Evolutionary conservation across 92 coral and sea anemone species (phyloP).

Genomic region (Actinernus sp.): DNA sequence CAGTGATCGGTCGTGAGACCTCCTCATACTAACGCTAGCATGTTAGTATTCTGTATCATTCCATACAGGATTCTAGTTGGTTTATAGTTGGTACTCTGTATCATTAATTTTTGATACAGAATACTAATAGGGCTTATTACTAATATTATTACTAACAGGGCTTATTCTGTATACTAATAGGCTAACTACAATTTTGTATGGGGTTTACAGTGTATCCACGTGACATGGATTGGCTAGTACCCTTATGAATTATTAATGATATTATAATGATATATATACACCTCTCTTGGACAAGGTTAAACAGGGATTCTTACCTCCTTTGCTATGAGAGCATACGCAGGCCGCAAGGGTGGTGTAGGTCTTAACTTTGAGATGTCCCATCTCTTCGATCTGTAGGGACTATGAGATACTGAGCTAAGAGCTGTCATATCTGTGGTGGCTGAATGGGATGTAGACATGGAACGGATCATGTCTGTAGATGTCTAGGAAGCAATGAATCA

Average conservation of each 20-base stretch:
- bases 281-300: not conserved
- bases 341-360: slow-evolving; percentile 97
- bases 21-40: too few species aligned
- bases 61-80: too few species aligned
- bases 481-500: slow-evolving; percentile 10
- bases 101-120: too few species aligned
- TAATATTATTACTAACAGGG: too few species aligned
- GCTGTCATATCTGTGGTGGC: slow-evolving; percentile 86
- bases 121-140: too few species aligned
- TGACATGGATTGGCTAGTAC: too few species aligned
- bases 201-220: too few species aligned
- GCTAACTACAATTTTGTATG: too few species aligned
- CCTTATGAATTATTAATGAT: not conserved
- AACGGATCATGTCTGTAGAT: slow-evolving; percentile 40
- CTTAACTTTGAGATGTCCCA: slow-evolving; percentile 96
- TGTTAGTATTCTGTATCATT: too few species aligned
- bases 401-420: slow-evolving; percentile 76
- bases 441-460: slow-evolving; percentile 85
- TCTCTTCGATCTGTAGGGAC: slow-evolving; percentile 78
- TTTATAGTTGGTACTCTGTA: too few species aligned
- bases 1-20: too few species aligned
- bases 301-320: slow-evolving; percentile 76
- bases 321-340: slow-evolving; percentile 94
- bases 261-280: not conserved
- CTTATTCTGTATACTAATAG: too few species aligned